phyloP scores from a whole-genome alignment of 2,888 invertebrate genomes.

The Acleris cristana region DNA sequence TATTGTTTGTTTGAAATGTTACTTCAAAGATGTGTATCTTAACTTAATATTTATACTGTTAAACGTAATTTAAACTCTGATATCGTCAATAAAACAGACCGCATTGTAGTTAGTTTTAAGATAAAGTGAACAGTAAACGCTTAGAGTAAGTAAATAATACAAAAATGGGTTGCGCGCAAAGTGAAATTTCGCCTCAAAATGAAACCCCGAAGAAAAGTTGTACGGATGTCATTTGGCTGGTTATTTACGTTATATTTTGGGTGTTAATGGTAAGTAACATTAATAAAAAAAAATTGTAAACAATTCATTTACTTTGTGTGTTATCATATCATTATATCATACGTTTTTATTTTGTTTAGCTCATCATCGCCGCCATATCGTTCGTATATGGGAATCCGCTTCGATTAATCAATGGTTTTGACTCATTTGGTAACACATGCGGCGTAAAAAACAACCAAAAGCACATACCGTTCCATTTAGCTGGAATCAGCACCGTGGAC shows the following conservation, averaged over 20 bases:
- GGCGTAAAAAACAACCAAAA: conserved; percentile 91
- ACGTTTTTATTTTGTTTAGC: conserved; percentile 77
- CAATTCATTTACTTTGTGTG: background rate
- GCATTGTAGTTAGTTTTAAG: conserved; percentile 10
- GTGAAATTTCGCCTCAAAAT: conserved; percentile 86
- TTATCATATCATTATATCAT: background rate
- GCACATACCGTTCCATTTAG: conserved; percentile 88
- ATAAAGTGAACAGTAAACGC: background rate
- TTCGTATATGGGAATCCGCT: conserved; percentile 94
- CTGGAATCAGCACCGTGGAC: conserved; percentile 91
- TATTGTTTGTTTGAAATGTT: too few species aligned
- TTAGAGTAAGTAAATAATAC: conserved; percentile 11
- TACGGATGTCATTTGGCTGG: conserved; percentile 92
- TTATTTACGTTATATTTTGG: conserved; percentile 91
- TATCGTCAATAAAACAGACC: too few species aligned
- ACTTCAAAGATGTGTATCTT: too few species aligned
- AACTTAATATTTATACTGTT: too few species aligned
- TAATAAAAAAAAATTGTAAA: background rate
- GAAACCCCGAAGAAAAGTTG: conserved; percentile 87
- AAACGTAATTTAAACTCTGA: too few species aligned
- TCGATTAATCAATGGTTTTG: conserved; percentile 94
- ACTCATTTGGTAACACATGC: conserved; percentile 97
- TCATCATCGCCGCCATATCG: conserved; percentile 93
- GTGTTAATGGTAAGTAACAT: conserved; percentile 88
- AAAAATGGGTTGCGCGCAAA: conserved; percentile 87